These are phyloP conservation scores for Nothoprocta pentlandii DNA, from an alignment of 2,113 vertebrate species.

Conservation along the genomic window DNA sequence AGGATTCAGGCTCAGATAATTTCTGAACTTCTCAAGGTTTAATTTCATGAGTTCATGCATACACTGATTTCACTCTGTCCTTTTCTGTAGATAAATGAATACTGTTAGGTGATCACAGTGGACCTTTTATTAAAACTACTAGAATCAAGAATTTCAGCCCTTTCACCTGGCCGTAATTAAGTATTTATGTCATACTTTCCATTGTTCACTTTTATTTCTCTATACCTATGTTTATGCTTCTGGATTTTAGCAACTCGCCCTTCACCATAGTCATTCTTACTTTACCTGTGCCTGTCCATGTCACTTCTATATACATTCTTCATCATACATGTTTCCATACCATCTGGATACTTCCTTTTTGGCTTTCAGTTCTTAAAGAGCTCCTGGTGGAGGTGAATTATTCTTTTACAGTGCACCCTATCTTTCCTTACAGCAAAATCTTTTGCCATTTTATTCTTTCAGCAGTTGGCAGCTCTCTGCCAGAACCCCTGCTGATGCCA, in stretches of 20 bases:
- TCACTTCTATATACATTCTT: neutral
- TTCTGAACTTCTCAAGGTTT: neutral
- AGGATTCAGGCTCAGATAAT: neutral
- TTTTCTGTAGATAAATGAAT: neutral
- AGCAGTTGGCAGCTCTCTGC: neutral
- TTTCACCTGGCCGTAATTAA: neutral
- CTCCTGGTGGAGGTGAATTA: neutral
- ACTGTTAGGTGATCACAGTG: neutral
- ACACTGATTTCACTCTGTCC: neutral
- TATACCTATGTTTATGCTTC: neutral
- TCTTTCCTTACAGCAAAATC: neutral
- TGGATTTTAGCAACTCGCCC: neutral
- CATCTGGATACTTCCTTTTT: neutral
- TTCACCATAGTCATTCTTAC: neutral
- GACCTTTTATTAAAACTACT: neutral
- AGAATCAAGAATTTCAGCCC: neutral
- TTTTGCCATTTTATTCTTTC: neutral
- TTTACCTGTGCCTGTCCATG: neutral
- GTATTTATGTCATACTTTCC: neutral
- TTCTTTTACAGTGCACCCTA: neutral
- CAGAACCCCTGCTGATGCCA: constrained; percentile 3
- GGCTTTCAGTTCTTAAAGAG: neutral
- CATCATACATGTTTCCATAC: neutral
- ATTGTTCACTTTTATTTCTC: neutral
- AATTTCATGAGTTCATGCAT: neutral